These are phyloP conservation scores for Mohoua ochrocephala DNA, from an alignment of 2,113 vertebrate genomes.

Conservation along the genomic window DNA sequence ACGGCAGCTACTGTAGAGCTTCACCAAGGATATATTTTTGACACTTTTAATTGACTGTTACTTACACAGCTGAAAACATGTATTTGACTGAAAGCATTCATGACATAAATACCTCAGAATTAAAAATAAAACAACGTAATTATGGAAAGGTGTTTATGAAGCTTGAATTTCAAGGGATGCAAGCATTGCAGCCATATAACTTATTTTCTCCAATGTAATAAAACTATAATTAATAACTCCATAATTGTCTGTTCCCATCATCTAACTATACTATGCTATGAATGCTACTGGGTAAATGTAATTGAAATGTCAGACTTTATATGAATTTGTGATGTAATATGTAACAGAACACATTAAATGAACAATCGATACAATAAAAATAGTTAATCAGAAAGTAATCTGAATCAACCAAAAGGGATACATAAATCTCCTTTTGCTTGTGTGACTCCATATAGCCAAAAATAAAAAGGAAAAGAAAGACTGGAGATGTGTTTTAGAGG, in stretches of 20 bases:
- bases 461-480: not conserved
- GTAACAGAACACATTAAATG: not conserved
- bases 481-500: not conserved
- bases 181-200: not conserved
- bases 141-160: not conserved
- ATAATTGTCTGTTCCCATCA: not conserved
- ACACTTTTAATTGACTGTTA: not conserved
- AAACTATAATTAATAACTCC: not conserved
- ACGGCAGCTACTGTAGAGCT: not conserved
- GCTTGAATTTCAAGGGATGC: not conserved
- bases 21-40: not conserved
- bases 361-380: not conserved
- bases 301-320: slow-evolving; percentile 23
- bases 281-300: not conserved
- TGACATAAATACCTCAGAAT: not conserved
- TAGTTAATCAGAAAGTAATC: not conserved
- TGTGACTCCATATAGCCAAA: not conserved
- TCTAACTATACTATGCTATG: not conserved
- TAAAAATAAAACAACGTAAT: not conserved
- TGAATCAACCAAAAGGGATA: not conserved
- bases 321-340: not conserved
- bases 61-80: not conserved
- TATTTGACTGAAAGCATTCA: not conserved
- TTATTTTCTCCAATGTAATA: not conserved
- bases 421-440: not conserved